Evolutionary conservation across 1,140 invertebrate genomes (phyloP), one percentile per base, ranked within the genome.

Genomic region (Drosophila leontia): DNA sequence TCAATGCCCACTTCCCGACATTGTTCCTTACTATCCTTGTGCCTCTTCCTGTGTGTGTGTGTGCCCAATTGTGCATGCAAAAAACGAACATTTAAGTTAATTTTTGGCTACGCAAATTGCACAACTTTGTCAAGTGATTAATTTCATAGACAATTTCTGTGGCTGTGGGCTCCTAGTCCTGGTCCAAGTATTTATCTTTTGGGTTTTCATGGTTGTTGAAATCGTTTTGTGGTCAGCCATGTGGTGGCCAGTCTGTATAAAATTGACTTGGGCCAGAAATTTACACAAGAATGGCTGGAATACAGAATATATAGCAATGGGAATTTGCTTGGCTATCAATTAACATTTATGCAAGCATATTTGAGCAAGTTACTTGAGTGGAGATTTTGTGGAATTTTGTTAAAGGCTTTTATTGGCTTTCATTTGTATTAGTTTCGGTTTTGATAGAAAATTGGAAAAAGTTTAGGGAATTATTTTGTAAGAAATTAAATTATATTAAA

Each of bases 101-200:
- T 87, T 86, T 87, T 86, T 69, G 83, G 79, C 67, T 79, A 82
- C 75, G 65, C 83, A 86, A 85, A 86, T 82, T 87, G 82, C 82
- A 78, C 82, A 85, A 85, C 84, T 81, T 85, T 80, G 74, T 81
- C 78, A 70, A 82, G 82, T 85, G 78, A 85, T 85, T 86, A 82
- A 86, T 82, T 85, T 82, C 83, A 82, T 71, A 68, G 75, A 82
- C 75, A 51, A 61, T 79, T 87, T 64, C 35, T 85, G 82, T 81
- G 78, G 82, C 58, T 39, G 32, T 29, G 48, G 23, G 32, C 26
- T 32, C 45, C 44, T 29, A 23, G 63, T 19, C 34, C 50, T n/a
- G 3, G 37, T 35, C 9, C 48, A 12, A 48, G 48, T 55, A 72
- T 72, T 75, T 62, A 62, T 75, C 68, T 47, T 47, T 47, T 39